Percentiles rank a stretch among this genome's conserved stretches.
phyloP scores from a whole-genome alignment of 2,797 vertebrate genomes.

The Aythya fuligula region DNA sequence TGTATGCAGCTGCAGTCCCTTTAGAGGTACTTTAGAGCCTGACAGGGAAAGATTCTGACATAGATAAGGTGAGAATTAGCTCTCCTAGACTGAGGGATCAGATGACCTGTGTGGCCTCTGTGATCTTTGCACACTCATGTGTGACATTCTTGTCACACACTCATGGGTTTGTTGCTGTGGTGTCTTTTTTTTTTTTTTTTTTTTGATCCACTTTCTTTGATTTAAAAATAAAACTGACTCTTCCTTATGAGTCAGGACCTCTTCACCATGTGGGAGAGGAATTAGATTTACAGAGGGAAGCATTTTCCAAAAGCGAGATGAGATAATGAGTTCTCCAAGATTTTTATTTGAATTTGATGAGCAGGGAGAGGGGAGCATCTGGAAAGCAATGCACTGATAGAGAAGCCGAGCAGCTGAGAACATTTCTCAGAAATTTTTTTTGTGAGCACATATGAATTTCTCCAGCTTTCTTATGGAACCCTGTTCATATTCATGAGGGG shows the following conservation, averaged over 20 bases:
- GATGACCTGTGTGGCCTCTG: not conserved
- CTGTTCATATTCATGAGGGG: not conserved
- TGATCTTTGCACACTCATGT: not conserved
- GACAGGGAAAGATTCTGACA: not conserved
- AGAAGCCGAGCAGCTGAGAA: not conserved
- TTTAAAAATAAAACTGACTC: not conserved
- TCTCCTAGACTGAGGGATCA: not conserved
- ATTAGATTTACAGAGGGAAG: not conserved
- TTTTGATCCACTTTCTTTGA: not conserved
- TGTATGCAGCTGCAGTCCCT: not conserved
- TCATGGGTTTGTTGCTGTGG: accelerated
- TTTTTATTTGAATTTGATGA: not conserved
- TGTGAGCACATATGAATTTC: not conserved
- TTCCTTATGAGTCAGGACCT: not conserved
- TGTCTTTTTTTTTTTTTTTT: not conserved
- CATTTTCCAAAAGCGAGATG: not conserved
- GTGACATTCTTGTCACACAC: not conserved
- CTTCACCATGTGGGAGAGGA: not conserved
- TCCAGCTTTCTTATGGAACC: not conserved
- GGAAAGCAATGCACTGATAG: not conserved
- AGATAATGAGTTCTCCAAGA: not conserved
- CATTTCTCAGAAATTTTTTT: not conserved
- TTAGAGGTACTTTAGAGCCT: not conserved
- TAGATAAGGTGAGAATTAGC: not conserved
- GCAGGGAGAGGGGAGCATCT: not conserved